Base-by-base conservation (phyloP, 2,797 vertebrate species). In the Cottoperca gobio region DNA sequence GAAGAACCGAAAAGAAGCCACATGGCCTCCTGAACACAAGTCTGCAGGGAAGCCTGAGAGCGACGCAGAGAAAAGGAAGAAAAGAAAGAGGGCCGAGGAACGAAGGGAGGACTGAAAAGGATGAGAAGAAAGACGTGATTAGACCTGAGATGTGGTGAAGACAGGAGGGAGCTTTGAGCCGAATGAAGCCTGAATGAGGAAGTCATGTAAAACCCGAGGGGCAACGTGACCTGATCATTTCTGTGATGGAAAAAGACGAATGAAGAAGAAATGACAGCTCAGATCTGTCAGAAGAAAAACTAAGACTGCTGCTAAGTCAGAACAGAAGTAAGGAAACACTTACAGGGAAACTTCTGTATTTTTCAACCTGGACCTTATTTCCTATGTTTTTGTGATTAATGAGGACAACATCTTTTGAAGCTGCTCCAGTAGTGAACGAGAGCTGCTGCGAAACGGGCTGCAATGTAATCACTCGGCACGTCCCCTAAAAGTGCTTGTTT, bases 1-100 rank as follows among this genome's bases (percentile, higher is more conserved):
- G 5, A 46, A 0, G 76, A 79, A 37, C 82, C 79, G 62, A 75
- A 61, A 60, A 74, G 76, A 63, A 76, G 82, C 73, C 84, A 62
- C 4, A 55, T 89, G 81, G 86, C 86, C 53, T 89, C 85, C 24
- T 90, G 85, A 91, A 54, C 3, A 23, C 23, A 19, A 42, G 65
- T 16, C 53, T 73, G 64, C 59, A 42, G 80, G 59, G 70, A 71
- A 40, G 49, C 76, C 52, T 69, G 67, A 71, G 76, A 26, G n/a
- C 9, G n/a, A 59, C 17, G 3, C 54, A 31, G 62, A 62, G 33
- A 28, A 6, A 49, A 70, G 21, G 59, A 59, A 16, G 43, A 53
- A n/a, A n/a, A n/a, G n/a, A n/a, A 16, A 45, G 26, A 21, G 17
- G 4, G 35, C 48, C 64, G 16, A 12, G 26, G 67, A 52, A 52